These are phyloP conservation scores for Drosophila funebris DNA, from an alignment of 1,140 invertebrate species.

Conservation along the genomic window DNA sequence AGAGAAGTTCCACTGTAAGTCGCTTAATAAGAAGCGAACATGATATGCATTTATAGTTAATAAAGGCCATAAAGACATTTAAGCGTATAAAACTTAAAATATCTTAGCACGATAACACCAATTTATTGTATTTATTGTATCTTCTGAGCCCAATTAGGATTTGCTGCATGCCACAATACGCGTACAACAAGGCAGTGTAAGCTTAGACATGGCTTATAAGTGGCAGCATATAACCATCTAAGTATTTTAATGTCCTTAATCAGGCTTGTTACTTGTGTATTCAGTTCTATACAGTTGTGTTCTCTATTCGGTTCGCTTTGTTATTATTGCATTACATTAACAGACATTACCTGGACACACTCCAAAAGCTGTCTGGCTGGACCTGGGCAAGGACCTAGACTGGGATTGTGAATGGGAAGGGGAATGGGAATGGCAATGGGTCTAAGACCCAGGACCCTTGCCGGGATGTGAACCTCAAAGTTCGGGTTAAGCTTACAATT, in stretches of 20 bases:
- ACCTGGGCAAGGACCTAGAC: neutral
- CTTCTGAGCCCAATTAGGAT: neutral
- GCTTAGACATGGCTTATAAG: slow-evolving; percentile 2
- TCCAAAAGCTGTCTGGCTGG: neutral
- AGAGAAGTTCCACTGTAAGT: too few relatives aligned
- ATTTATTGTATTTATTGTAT: neutral
- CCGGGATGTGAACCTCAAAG: neutral
- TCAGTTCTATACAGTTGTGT: neutral
- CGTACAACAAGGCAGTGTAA: neutral
- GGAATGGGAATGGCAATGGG: neutral
- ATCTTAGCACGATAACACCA: too few relatives aligned
- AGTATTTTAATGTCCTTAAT: slow-evolving; percentile 27
- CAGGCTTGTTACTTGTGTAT: slow-evolving; percentile 13
- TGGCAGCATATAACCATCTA: neutral
- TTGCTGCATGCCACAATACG: neutral
- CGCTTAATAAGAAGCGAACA: too few relatives aligned
- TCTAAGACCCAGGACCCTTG: neutral
- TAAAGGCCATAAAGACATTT: too few relatives aligned
- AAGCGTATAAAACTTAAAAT: too few relatives aligned
- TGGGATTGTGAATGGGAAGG: neutral
- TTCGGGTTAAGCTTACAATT: neutral
- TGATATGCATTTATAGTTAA: too few relatives aligned
- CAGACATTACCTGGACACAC: slow-evolving; percentile 20
- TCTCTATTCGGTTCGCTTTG: neutral
- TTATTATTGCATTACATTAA: slow-evolving; percentile 44